Conservation (phyloP, 1,140 invertebrate species). For the Nomia melanderi region DNA sequence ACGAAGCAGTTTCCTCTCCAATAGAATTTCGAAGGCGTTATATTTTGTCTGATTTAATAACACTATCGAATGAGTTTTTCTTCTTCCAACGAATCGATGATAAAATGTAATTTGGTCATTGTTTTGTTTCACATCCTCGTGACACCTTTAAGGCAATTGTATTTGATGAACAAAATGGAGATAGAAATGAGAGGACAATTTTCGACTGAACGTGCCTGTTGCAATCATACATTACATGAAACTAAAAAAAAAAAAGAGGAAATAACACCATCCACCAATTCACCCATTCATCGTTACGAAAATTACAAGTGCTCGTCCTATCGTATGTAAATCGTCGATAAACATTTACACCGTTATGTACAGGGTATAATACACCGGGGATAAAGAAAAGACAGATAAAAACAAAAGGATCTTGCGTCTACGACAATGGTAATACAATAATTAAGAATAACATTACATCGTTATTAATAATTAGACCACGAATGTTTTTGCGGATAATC, state of each 20-base stretch:
- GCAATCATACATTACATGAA: conserved; percentile 47
- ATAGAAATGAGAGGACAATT: background rate
- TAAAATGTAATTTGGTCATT: too few relatives aligned
- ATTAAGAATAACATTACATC: conserved; percentile 33
- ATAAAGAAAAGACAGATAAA: conserved; percentile 32
- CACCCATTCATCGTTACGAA: conserved; percentile 61
- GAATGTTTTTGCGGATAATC: too few relatives aligned
- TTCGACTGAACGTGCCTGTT: conserved; percentile 33
- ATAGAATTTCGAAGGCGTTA: too few relatives aligned
- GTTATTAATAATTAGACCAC: too few relatives aligned
- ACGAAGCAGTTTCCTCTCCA: too few relatives aligned
- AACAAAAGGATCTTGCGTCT: conserved; percentile 46
- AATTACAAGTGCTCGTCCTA: conserved; percentile 72
- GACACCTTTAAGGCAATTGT: too few relatives aligned
- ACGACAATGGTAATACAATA: conserved; percentile 43
- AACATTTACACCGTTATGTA: conserved; percentile 76
- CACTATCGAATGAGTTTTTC: too few relatives aligned
- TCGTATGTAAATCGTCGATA: conserved; percentile 61
- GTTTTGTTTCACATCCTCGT: too few relatives aligned
- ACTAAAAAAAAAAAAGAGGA: conserved; percentile 46
- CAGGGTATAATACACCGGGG: conserved; percentile 69
- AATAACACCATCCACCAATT: conserved; percentile 63
- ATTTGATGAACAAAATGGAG: conserved; percentile 8
- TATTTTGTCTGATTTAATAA: too few relatives aligned
- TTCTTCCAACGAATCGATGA: too few relatives aligned